Base-by-base conservation (phyloP, 2,888 invertebrate species). In the Chrysina gloriosa region DNA sequence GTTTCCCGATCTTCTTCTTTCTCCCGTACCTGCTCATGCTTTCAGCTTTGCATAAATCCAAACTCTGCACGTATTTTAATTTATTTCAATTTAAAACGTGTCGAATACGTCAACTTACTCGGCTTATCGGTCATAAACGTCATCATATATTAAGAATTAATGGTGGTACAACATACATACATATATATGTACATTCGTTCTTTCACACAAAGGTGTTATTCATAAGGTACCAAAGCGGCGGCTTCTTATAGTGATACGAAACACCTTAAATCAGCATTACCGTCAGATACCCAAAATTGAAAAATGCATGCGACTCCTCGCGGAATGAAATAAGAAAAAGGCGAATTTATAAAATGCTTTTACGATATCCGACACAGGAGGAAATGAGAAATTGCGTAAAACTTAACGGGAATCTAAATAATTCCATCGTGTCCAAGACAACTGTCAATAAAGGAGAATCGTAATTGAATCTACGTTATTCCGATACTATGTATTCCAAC, bases 371-470 rank as follows among this genome's bases (percentile, higher is more conserved):
- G 50, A 52, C 31, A 19, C 7, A 19, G 4, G 29, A 52, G 31
- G 31, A 31, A 52, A 31, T 52, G 31, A 52, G n/a, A 52, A 52
- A 52, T 31, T 14, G 16, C 16, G 6, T 25, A 25, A 48, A 48
- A 23, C 48, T 48, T 48, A 52, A 52, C 31, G 31, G 31, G 14
- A 52, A 31, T 52, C 31, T 31, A 29, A 31, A 52, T 52, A 52
- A 52, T 52, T 52, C 52, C 5, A 31, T 19, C 7, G 19, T 4
- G 7, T 52, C 52, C 19, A 29, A 16, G 19, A 11, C 29, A 16
- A 31, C 52, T 31, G 31, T 52, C 31, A 52, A 52, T 31, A 52
- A 52, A 52, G 31, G 52, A 29, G 19, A 45, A 29, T 52, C 31
- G 31, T 52, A 52, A 52, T 52, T 52, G 31, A 52, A 5, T 52